Evolutionary conservation across 2,113 vertebrate genomes (phyloP).

Genomic region (Hiodon tergisus): DNA sequence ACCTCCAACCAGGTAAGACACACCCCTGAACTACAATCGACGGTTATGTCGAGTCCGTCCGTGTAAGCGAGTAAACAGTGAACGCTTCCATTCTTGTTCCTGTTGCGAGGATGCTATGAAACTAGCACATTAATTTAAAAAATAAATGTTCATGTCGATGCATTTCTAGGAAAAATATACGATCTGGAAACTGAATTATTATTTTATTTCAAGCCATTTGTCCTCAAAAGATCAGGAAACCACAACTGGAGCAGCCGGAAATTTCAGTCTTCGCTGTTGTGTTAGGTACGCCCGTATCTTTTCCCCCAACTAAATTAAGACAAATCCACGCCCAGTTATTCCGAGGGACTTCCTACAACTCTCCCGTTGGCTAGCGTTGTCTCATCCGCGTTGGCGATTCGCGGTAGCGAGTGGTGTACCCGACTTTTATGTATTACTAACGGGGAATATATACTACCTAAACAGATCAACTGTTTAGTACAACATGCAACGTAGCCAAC

Average conservation of each 20-base stretch:
- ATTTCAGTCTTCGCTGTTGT: not conserved
- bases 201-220: constrained; percentile 13
- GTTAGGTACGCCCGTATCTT: not conserved
- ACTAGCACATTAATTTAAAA: not conserved
- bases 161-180: not conserved
- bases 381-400: no score
- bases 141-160: no score
- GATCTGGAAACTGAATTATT: no score
- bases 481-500: no score
- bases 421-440: no score
- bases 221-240: constrained; percentile 4
- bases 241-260: constrained; percentile 30
- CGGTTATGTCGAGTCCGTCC: not conserved
- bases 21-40: constrained; percentile 1
- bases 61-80: not conserved
- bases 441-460: no score
- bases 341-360: no score
- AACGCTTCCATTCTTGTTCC: not conserved
- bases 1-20: constrained; percentile 20
- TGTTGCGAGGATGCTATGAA: not conserved
- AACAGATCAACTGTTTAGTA: no score
- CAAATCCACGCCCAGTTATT: no score
- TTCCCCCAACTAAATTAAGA: no score
- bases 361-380: no score
- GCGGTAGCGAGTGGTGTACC: no score